Evolutionary conservation across 2,888 invertebrate species (phyloP), one percentile per base, ranked within the genome.

Genomic region (Ditula angustiorana): DNA sequence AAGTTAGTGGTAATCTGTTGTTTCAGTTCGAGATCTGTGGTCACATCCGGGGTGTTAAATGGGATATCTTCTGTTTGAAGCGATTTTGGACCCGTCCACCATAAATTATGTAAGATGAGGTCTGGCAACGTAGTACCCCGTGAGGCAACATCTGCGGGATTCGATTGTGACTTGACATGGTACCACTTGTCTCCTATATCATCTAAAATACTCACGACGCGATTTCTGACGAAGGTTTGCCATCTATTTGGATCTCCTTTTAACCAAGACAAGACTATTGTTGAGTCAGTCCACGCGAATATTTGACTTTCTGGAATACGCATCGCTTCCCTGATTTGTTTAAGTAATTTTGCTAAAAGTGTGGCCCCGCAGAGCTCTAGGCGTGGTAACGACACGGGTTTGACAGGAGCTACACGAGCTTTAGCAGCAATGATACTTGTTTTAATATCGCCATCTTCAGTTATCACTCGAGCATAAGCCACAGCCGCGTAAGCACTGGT

Each of bases 121-220:
- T 66, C 62, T 37, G 52, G 47, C 11, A 52, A 30, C 5, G 52
- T 11, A 21, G 67, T 60, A 16, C 55, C 63, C 46, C 67, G 33
- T n/a, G 67, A 62, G 8, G 70, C 67, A 44, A 56, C 24, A 10
- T 69, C 66, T 16, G 71, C 69, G 10, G 69, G 68, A 58, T 71
- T 68, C 10, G 68, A 53, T 19, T 11, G 37, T 2, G 67, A 64
- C 19, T 24, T 37, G 8, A 69, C 64, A 24, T 71, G 66, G 16
- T 13, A 65, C 67, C 65, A 67, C 5, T 61, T 28, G 2, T 26
- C n/a, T 13, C 53, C 62, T 13, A 35, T 28, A 11, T 49, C 10
- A 46, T 44, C 33, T 11, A 65, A 33, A n/a, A 68, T 67, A 16
- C 61, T 44, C 13, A 67, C 49, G 23, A 64, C 67, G 19, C 67